Base-by-base conservation (phyloP, 2,888 invertebrate species). In the Dynastes tityus region DNA sequence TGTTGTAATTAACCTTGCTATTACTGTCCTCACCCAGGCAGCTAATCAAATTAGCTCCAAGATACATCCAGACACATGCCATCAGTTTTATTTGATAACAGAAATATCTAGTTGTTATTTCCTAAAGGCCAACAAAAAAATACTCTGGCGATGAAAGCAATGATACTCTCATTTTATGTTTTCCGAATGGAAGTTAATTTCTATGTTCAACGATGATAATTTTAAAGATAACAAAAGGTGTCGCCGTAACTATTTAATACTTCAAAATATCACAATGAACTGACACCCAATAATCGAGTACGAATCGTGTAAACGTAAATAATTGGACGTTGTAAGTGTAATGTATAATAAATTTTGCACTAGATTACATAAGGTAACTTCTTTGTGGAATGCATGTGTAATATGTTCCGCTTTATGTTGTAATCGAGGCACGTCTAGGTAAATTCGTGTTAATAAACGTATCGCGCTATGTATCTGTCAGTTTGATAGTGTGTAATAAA, bases 241-340 rank as follows among this genome's bases (percentile, higher is more conserved):
- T 63, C 63, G 63, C 63, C 63, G 27, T 63, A 63, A 63, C 29
- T 63, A 22, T 63, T 55, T 63, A 63, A 32, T 32, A 63, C 32
- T 29, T 63, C 63, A 61, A 1, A 61, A 61, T 29, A 61, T 27
- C 32, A 5, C 16, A 55, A 55, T 55, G 32, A 32, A 32, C 32
- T 32, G 32, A 55, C 8, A 55, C 5, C 8, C 16, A 55, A 22
- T 55, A 22, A 55, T 55, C 22, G 8, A 22, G 16, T 16, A 55
- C n/a, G 45, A 55, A 55, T 2, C 55, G 22, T 55, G 22, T 55
- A 16, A 16, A 45, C 53, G 53, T 55, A 55, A 6, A 13, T 55
- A n/a, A 11, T 45, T 45, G 11, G 8, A 45, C 9, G 11, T 45
- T 2, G 11, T 45, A 45, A 9, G 11, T 45, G 45, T 45, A 45